phyloP scores from a whole-genome alignment of 2,113 vertebrate genomes.

The Halichoerus grypus region DNA sequence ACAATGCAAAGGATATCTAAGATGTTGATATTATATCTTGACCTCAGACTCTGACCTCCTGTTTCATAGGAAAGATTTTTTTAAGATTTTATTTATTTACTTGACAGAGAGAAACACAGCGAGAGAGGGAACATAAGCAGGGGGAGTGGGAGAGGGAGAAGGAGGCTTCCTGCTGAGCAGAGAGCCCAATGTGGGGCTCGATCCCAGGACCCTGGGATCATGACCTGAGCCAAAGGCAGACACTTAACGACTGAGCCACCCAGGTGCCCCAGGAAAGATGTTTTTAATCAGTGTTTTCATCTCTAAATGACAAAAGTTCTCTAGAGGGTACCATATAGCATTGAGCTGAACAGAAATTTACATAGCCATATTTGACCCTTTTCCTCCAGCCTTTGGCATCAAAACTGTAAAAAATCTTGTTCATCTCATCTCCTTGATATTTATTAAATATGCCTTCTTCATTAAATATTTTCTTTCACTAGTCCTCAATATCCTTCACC shows the following conservation, averaged over 20 bases:
- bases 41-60: neutral
- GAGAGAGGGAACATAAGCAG: too few species aligned
- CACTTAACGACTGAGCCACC: too few species aligned
- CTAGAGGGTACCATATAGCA: neutral
- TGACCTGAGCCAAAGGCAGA: too few species aligned
- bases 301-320: neutral
- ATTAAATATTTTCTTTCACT: conserved; percentile 30
- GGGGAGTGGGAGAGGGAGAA: too few species aligned
- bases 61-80: neutral
- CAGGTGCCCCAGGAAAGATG: neutral
- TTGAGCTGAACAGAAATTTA: neutral
- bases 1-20: neutral
- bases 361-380: neutral
- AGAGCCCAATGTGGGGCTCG: too few species aligned
- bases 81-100: too few species aligned
- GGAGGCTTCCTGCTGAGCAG: too few species aligned
- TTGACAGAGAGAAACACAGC: too few species aligned
- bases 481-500: neutral
- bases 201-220: too few species aligned
- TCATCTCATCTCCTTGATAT: neutral
- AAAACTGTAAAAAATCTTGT: neutral
- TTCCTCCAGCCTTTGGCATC: neutral
- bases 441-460: neutral
- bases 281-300: neutral
- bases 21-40: neutral